Conservation (phyloP, 2,888 invertebrate genomes). For the Caradrina kadenii region DNA sequence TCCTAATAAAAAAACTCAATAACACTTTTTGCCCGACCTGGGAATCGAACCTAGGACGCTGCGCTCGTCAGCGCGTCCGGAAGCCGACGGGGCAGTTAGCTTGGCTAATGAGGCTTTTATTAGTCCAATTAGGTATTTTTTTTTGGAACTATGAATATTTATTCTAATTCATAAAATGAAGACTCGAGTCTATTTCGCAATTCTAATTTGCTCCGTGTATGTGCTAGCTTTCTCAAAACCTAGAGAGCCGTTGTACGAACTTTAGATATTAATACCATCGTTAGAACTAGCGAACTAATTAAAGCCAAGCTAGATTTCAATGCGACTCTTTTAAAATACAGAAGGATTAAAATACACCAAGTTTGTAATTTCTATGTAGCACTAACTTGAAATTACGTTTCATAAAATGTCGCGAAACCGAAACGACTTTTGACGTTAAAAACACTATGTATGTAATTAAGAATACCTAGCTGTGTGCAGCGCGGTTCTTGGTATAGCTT, state of each 20-base stretch:
- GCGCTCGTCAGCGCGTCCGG: no score
- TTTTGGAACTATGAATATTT: no score
- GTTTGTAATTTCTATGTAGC: conserved; percentile 34
- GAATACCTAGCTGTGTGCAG: conserved; percentile 2
- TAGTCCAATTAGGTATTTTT: no score
- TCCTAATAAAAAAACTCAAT: no score
- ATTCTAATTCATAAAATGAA: not conserved
- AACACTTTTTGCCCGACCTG: no score
- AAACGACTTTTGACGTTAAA: conserved; percentile 37
- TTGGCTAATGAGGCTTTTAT: no score
- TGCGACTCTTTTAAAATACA: conserved; percentile 32
- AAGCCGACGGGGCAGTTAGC: no score
- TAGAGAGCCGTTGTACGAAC: not conserved
- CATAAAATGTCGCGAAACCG: conserved; percentile 22
- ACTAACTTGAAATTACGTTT: conserved; percentile 38
- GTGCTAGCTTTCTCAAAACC: conserved; percentile 6
- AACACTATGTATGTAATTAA: conserved; percentile 38
- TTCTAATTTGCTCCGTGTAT: conserved; percentile 27
- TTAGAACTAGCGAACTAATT: conserved; percentile 36
- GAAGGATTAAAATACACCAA: conserved; percentile 39
- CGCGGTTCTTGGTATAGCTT: conserved; percentile 32
- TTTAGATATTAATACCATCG: not conserved
- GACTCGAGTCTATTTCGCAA: not conserved
- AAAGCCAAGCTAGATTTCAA: conserved; percentile 41
- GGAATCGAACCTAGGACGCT: no score